phyloP scores from a whole-genome alignment of 2,888 invertebrate genomes.

The Diarsia mendica region DNA sequence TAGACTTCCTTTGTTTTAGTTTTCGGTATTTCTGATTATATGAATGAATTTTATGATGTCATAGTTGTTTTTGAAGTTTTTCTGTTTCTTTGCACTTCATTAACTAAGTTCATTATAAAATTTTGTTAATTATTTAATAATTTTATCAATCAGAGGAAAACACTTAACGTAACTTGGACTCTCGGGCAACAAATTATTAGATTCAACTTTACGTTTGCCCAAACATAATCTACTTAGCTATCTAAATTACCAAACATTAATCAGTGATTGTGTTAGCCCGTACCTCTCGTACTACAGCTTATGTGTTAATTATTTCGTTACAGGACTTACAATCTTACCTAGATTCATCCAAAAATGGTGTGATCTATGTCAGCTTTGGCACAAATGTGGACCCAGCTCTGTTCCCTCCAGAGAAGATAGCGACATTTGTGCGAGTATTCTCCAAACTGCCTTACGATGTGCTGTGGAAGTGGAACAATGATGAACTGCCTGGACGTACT shows the following conservation, averaged over 20 bases:
- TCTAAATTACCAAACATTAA: too few relatives aligned
- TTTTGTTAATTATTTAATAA: neutral
- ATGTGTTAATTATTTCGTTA: conserved; percentile 23
- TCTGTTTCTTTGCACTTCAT: neutral
- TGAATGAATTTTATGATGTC: neutral
- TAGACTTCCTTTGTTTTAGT: neutral
- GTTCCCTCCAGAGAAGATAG: conserved; percentile 71
- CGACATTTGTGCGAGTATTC: conserved; percentile 74
- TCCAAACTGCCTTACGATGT: conserved; percentile 78
- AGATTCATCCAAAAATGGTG: conserved; percentile 67
- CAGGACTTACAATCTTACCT: conserved; percentile 74
- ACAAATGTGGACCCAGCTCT: conserved; percentile 69
- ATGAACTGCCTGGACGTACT: conserved; percentile 66
- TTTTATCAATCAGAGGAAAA: neutral
- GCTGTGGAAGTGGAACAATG: conserved; percentile 81
- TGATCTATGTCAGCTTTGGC: conserved; percentile 72
- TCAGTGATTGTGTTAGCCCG: too few relatives aligned
- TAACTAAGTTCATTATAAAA: too few relatives aligned
- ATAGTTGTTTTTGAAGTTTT: neutral
- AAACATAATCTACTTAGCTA: too few relatives aligned
- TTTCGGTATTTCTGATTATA: neutral
- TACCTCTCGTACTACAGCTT: neutral
- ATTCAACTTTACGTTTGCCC: too few relatives aligned
- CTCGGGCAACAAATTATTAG: neutral
- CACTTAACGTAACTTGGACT: neutral